These are phyloP conservation scores for Oreotrochilus melanogaster DNA, from an alignment of 2,113 vertebrate species.

Conservation along the genomic window DNA sequence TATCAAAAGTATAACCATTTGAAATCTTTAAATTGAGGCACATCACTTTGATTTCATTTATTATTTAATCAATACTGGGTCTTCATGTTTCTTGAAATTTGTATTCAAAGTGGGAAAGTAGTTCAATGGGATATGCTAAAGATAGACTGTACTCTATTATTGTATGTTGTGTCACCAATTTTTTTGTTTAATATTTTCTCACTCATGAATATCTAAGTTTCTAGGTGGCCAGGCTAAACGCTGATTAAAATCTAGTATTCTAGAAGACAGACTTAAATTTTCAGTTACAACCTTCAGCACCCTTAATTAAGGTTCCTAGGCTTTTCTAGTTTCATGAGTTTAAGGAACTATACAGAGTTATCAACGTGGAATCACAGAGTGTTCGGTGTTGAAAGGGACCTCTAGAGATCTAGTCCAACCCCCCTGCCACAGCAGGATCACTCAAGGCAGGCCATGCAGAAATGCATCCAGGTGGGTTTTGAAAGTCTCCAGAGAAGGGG, in stretches of 20 bases:
- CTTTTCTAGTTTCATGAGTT: neutral
- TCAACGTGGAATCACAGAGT: too few relatives aligned
- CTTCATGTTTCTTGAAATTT: neutral
- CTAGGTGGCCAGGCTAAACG: neutral
- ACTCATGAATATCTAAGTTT: neutral
- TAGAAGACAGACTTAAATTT: neutral
- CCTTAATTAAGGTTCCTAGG: fast-evolving
- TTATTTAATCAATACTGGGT: neutral
- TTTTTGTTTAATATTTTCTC: neutral
- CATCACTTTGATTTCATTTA: neutral
- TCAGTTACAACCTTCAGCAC: neutral
- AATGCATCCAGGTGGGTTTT: too few relatives aligned
- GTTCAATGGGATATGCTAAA: neutral
- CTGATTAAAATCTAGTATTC: neutral
- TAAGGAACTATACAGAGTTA: neutral
- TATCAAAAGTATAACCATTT: fast-evolving
- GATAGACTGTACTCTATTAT: neutral
- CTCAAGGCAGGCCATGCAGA: too few relatives aligned
- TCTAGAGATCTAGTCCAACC: too few relatives aligned
- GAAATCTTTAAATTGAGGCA: neutral
- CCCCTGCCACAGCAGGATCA: too few relatives aligned
- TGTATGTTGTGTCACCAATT: neutral
- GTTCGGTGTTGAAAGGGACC: too few relatives aligned
- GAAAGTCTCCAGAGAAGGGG: too few relatives aligned
- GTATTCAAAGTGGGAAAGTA: neutral